Conservation (phyloP, 2,888 invertebrate genomes). For the Zygothrica quintamaculata region DNA sequence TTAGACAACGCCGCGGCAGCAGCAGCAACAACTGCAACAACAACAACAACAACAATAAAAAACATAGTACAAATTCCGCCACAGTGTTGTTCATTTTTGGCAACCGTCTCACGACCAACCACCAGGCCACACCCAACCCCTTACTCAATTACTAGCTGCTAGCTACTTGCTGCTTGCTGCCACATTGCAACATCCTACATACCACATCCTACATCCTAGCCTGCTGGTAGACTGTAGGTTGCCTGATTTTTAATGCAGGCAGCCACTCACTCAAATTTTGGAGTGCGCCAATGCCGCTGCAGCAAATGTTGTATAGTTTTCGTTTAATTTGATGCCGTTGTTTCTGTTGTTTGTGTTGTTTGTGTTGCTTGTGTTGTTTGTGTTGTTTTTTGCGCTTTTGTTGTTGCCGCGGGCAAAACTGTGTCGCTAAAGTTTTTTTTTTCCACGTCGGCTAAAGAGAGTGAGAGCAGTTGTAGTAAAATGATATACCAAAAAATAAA, state of each 20-base stretch:
- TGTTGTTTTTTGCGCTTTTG: too few relatives aligned
- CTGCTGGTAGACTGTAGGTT: slow-evolving; percentile 23
- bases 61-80: slow-evolving; percentile 38
- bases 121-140: slow-evolving; percentile 13
- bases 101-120: slow-evolving; percentile 51
- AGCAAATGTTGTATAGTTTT: slow-evolving; percentile 77
- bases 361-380: slow-evolving; percentile 1
- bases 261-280: slow-evolving; percentile 75
- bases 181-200: too few relatives aligned
- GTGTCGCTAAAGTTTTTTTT: slow-evolving; percentile 71
- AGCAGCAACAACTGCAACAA: slow-evolving; percentile 19
- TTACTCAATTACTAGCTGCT: slow-evolving; percentile 16
- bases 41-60: slow-evolving; percentile 17
- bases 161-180: neutral
- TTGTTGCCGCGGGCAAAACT: slow-evolving; percentile 57
- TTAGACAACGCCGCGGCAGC: slow-evolving; percentile 67
- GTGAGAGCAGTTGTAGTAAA: slow-evolving; percentile 25
- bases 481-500: slow-evolving; percentile 22
- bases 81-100: slow-evolving; percentile 75
- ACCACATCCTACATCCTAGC: neutral
- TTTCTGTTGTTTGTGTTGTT: too few relatives aligned
- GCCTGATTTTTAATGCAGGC: slow-evolving; percentile 70
- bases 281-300: slow-evolving; percentile 72
- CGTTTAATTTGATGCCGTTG: slow-evolving; percentile 72
- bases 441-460: slow-evolving; percentile 8